Evolutionary conservation across 2,888 invertebrate species (phyloP).

Genomic region (Amiota communis): DNA sequence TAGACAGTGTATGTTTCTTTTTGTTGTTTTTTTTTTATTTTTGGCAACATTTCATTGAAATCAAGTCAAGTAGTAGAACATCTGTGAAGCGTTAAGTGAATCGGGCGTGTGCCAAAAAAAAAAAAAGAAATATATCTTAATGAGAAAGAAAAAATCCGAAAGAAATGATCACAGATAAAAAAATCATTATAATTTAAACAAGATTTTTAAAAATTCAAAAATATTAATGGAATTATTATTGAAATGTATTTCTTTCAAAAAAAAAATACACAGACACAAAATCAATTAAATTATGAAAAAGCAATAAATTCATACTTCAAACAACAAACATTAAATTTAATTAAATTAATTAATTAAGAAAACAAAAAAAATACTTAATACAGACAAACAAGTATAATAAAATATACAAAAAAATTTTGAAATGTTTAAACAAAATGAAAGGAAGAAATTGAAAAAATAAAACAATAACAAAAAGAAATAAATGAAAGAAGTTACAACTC

Average conservation of each 20-base stretch:
- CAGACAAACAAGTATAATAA: neutral
- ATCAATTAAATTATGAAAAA: neutral
- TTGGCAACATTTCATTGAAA: neutral
- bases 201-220: neutral
- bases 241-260: too few relatives aligned
- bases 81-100: constrained; percentile 12
- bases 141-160: neutral
- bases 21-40: too few relatives aligned
- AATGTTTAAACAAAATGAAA: too few relatives aligned
- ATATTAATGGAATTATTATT: neutral
- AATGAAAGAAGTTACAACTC: too few relatives aligned
- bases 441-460: too few relatives aligned
- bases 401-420: neutral
- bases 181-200: too few relatives aligned
- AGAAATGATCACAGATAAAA: neutral
- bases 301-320: neutral
- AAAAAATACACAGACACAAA: too few relatives aligned
- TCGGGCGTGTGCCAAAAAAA: constrained; percentile 1
- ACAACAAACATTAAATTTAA: neutral
- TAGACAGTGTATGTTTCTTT: too few relatives aligned
- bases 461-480: too few relatives aligned
- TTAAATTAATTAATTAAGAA: neutral
- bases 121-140: neutral
- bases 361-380: constrained; percentile 1
- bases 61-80: constrained; percentile 1